These are phyloP conservation scores for Drosophila sechellia DNA, from an alignment of 1,140 invertebrate genomes.

Conservation along the genomic window DNA sequence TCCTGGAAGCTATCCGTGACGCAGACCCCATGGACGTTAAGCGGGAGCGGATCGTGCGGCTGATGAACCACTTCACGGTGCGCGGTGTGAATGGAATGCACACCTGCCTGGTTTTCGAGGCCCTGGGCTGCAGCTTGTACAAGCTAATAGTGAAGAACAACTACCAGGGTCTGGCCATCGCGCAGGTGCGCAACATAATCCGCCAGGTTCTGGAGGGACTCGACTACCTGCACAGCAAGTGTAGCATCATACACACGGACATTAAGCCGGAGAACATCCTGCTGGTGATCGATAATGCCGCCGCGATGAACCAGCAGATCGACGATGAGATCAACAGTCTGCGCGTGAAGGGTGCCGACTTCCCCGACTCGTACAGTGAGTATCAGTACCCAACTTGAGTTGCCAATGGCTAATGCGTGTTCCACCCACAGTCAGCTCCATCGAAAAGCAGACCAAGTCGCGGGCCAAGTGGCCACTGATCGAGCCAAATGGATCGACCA, in stretches of 20 bases:
- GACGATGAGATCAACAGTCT: conserved; percentile 93
- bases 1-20: conserved; percentile 96
- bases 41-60: conserved; percentile 97
- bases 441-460: conserved; percentile 83
- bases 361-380: conserved; percentile 84
- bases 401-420: not conserved
- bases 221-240: conserved; percentile 98
- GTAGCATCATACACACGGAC: conserved; percentile 99
- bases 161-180: conserved; percentile 97
- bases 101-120: conserved; percentile 99
- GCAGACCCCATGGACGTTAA: conserved; percentile 94
- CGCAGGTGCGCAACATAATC: conserved; percentile 97
- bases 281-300: conserved; percentile 93
- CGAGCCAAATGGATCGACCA: conserved; percentile 75
- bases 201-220: conserved; percentile 97
- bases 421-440: conserved; percentile 72
- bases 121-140: conserved; percentile 97
- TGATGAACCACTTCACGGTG: conserved; percentile 99
- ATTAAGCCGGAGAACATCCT: conserved; percentile 99
- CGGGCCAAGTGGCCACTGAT: conserved; percentile 81
- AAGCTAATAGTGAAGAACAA: conserved; percentile 99
- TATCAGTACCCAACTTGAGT: not conserved
- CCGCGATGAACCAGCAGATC: conserved; percentile 94
- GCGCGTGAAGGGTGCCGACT: conserved; percentile 86
- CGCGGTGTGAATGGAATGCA: conserved; percentile 97